These are phyloP conservation scores for Bunonema sp. DNA, from an alignment of 2,888 invertebrate species.

Conservation along the genomic window DNA sequence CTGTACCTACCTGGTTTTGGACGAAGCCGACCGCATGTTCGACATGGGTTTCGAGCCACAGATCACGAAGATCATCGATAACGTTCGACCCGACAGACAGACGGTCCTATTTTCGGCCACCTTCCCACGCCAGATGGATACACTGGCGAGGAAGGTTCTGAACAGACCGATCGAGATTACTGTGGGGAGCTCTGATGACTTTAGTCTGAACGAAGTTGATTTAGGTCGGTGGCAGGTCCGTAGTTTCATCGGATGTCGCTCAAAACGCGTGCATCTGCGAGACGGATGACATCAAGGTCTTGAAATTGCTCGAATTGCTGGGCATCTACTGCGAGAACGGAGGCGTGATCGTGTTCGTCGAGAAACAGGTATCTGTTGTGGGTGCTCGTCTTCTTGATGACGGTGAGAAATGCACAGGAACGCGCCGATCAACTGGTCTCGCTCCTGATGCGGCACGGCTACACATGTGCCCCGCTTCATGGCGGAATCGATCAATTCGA, in stretches of 20 bases:
- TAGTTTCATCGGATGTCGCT: conserved; percentile 92
- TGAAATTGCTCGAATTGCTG: conserved; percentile 89
- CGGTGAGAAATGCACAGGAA: too few species aligned
- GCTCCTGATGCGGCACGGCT: conserved; percentile 85
- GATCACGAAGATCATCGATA: conserved; percentile 91
- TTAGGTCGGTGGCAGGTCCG: conserved; percentile 68
- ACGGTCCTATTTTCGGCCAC: conserved; percentile 98
- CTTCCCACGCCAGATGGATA: conserved; percentile 97
- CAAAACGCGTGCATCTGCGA: conserved; percentile 80
- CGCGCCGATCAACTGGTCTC: conserved; percentile 60
- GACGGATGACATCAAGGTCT: too few species aligned
- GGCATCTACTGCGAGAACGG: conserved; percentile 52
- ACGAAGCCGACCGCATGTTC: conserved; percentile 98
- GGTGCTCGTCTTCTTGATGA: neutral
- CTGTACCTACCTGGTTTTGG: conserved; percentile 87
- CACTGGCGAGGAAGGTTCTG: conserved; percentile 76
- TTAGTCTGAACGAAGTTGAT: neutral
- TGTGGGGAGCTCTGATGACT: conserved; percentile 47
- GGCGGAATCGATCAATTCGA: conserved; percentile 99
- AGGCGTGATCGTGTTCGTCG: conserved; percentile 86
- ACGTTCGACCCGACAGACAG: conserved; percentile 70
- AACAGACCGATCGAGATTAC: conserved; percentile 88
- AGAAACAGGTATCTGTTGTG: conserved; percentile 62
- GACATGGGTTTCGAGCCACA: conserved; percentile 95
- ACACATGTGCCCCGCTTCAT: conserved; percentile 87